Evolutionary conservation across 2,113 vertebrate species (phyloP), one percentile per base, ranked within the genome.

Genomic region (Paralichthys olivaceus): DNA sequence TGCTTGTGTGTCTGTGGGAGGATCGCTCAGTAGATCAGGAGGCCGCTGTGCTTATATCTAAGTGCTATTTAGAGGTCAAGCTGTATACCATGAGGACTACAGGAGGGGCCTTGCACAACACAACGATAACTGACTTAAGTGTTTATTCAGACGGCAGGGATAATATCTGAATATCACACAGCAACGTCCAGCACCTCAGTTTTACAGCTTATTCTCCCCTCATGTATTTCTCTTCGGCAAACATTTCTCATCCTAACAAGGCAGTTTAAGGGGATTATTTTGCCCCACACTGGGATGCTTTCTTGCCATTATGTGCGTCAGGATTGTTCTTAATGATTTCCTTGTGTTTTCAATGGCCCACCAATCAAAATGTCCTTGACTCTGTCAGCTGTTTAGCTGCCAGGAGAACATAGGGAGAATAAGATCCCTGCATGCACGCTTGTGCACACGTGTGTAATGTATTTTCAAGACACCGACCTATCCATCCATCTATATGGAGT

Each of bases 321-420:
- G 76, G 66, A 75, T 69, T 1, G 14, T 69, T 78, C 77, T 77
- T 87, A 87, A 89, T 73, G 75, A 87, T 73, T 83, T 88, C 54
- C 80, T 84, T 68, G 75, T 85, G 79, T 77, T 82, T 75, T 82
- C 72, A 78, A 43, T 58, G 69, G 72, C 80, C 75, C 69, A 80
- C 76, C 72, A 76, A 72, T 81, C 83, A 65, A 32, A 26, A 64
- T 86, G 87, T 86, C 84, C 83, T 87, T 91, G 91, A 84, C 72
- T 83, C 62, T 83, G 79, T 70, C 83, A 55, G 81, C 77, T 53
- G 75, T 55, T 67, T 5, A 51, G 77, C 64, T 83, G 80, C 73
- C 65, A 76, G 45, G 34, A 76, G 69, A 84, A 66, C 75, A 77
- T 43, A 43, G 37, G 69, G 63, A 83, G 73, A 66, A 65, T 65